Evolutionary conservation across 2,888 invertebrate genomes (phyloP).

Genomic region (Cheilosia variabilis): DNA sequence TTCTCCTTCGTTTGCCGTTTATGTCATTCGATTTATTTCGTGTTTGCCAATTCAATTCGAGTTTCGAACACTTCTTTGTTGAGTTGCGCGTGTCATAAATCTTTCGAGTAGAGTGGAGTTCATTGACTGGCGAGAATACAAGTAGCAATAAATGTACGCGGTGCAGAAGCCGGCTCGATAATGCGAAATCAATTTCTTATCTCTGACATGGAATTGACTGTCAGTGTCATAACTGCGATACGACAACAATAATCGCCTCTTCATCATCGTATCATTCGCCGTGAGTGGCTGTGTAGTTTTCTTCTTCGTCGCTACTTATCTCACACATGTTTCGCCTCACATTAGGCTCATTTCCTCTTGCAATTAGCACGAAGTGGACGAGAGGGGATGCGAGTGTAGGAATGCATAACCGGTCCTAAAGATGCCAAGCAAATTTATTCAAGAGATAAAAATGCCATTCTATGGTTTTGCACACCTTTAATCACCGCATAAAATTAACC

Average conservation of each 20-base stretch:
- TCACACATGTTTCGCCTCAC: slow-evolving; percentile 41
- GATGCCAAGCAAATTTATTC: slow-evolving; percentile 55
- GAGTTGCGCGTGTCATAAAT: slow-evolving; percentile 5
- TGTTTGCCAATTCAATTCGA: slow-evolving; percentile 19
- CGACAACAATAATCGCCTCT: slow-evolving; percentile 9
- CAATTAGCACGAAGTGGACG: slow-evolving; percentile 52
- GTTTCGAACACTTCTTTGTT: slow-evolving; percentile 7
- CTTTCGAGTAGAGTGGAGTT: slow-evolving; percentile 1
- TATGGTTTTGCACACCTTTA: slow-evolving; percentile 73
- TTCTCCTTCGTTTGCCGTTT: slow-evolving; percentile 25
- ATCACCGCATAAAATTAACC: slow-evolving; percentile 74
- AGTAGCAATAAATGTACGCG: background rate
- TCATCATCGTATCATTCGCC: background rate
- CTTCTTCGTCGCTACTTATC: slow-evolving; percentile 26
- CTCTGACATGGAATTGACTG: slow-evolving; percentile 25
- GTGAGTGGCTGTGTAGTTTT: background rate
- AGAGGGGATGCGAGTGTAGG: background rate
- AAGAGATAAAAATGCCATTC: slow-evolving; percentile 62
- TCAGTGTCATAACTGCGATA: slow-evolving; percentile 9
- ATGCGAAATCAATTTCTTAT: slow-evolving; percentile 20
- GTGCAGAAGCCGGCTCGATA: slow-evolving; percentile 8
- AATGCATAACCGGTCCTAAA: background rate
- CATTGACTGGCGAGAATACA: background rate
- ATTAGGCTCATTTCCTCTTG: slow-evolving; percentile 71
- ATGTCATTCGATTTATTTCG: slow-evolving; percentile 40